Evolutionary conservation across 2,888 invertebrate genomes (phyloP), one percentile per base, ranked within the genome.

Genomic region (Aphodius sticticus): DNA sequence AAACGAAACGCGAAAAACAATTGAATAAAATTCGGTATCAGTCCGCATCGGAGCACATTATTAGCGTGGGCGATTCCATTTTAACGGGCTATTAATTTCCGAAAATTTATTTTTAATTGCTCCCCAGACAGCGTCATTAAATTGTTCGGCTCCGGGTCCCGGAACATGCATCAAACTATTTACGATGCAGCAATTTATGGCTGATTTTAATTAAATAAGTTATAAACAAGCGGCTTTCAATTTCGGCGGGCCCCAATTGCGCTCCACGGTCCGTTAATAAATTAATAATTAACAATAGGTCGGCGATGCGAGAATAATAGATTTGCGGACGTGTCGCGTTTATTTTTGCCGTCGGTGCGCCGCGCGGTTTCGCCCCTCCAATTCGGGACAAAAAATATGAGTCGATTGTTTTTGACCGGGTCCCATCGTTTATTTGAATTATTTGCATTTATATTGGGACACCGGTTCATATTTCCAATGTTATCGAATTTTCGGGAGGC

Each of bases 131-230:
- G 53, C 7, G 53, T 53, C 53, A 53, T 53, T 53, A 53, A 53
- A 53, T 53, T 53, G 53, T 26, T 26, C 26, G 26, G 26, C 26
- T 26, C 26, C 26, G 26, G 26, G 26, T 53, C 53, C 53, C 12
- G 53, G 12, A 53, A 53, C 53, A 53, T 53, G 53, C 35, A 74
- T 74, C 74, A 74, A 74, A 74, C 74, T 74, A 74, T 74, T 74
- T 74, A 74, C 53, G 53, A 74, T 37, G 74, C 36, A 36, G 6
- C 26, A 74, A 74, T 74, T 74, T 74, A 74, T 15, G 74, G 74
- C 37, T 15, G 36, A 74, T 74, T 74, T 74, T 74, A 74, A 74
- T 74, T 74, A 74, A 74, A 74, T 74, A 74, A 74, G 74, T 26
- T 74, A 74, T 74, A 74, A 74, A 74, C 74, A 74, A 53, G 53